phyloP scores from a whole-genome alignment of 2,797 vertebrate genomes.

The Amniataba percoides region DNA sequence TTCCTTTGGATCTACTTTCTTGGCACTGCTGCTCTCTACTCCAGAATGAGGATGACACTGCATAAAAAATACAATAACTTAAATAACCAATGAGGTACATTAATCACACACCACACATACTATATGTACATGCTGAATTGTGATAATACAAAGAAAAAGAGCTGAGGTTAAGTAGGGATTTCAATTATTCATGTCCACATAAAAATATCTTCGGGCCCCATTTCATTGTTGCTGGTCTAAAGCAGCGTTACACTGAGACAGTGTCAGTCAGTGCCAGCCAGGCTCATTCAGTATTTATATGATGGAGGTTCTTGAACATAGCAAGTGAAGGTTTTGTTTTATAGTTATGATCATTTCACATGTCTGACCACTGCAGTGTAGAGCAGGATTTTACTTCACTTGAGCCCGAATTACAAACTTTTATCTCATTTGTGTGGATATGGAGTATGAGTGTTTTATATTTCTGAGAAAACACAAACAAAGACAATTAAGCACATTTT shows the following conservation, averaged over 20 bases:
- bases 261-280: slow-evolving; percentile 63
- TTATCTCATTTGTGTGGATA: neutral
- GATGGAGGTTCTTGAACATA: slow-evolving; percentile 35
- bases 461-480: neutral
- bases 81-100: slow-evolving; percentile 79
- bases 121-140: slow-evolving; percentile 62
- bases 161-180: slow-evolving; percentile 71
- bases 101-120: slow-evolving; percentile 67
- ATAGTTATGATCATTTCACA: slow-evolving; percentile 6
- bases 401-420: no score
- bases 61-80: slow-evolving; percentile 76
- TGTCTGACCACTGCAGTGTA: neutral
- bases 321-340: slow-evolving; percentile 23
- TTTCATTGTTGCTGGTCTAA: slow-evolving; percentile 62
- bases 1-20: slow-evolving; percentile 11
- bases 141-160: slow-evolving; percentile 77
- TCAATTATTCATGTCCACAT: slow-evolving; percentile 73
- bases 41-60: slow-evolving; percentile 42
- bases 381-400: neutral
- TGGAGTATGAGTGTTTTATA: neutral
- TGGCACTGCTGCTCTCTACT: neutral
- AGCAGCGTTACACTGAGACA: slow-evolving; percentile 37
- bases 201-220: slow-evolving; percentile 61
- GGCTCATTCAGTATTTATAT: slow-evolving; percentile 71
- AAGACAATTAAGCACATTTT: neutral